Evolutionary conservation across 2,888 invertebrate species (phyloP).

Genomic region (Erebia ligea): DNA sequence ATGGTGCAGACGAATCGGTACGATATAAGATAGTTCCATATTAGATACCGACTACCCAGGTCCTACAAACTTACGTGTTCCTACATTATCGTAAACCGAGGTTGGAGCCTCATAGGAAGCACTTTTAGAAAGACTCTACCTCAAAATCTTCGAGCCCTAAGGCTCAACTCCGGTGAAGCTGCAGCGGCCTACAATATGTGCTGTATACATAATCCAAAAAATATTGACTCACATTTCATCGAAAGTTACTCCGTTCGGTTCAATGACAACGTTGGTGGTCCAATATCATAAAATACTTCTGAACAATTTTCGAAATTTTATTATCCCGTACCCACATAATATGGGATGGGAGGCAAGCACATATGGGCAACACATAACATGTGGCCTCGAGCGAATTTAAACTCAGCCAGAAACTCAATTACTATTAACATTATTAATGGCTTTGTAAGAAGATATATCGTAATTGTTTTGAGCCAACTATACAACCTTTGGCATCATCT

Average conservation of each 20-base stretch:
- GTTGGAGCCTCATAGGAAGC: no score
- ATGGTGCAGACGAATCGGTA: no score
- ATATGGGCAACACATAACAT: constrained; percentile 9
- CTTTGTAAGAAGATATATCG: constrained; percentile 1
- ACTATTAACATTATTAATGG: constrained; percentile 17
- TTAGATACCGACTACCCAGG: no score
- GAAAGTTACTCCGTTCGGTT: neutral
- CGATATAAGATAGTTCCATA: no score
- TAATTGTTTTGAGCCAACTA: constrained; percentile 8
- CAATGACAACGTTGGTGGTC: constrained; percentile 11
- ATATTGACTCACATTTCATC: neutral
- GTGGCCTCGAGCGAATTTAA: constrained; percentile 19
- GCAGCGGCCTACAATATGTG: no score
- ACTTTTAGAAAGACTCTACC: no score
- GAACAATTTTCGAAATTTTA: constrained; percentile 14
- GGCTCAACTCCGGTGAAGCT: no score
- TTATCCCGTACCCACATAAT: constrained; percentile 3
- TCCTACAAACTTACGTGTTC: no score
- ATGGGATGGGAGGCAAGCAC: constrained; percentile 18
- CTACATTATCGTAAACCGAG: no score
- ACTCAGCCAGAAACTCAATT: constrained; percentile 10
- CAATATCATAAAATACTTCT: constrained; percentile 4
- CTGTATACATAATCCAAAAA: neutral
- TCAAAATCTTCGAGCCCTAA: no score
- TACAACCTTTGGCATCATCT: neutral